A percentile compares a stretch with the other conserved stretches of the same genome.
Evolutionary conservation across 1,140 invertebrate genomes (phyloP).

Genomic region (Zaprionus camerounensis): DNA sequence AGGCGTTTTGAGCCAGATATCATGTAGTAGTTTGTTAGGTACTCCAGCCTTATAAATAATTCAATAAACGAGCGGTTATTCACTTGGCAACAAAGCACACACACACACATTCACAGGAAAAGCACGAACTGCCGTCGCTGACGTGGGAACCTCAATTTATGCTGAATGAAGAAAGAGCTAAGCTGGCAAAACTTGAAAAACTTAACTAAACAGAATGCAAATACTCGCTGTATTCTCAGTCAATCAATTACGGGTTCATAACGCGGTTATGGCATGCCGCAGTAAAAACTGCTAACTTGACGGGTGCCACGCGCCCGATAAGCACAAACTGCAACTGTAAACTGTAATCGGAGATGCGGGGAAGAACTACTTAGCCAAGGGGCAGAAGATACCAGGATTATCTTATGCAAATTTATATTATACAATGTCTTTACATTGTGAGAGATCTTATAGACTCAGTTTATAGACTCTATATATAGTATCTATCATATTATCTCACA

Average conservation of each 20-base stretch:
- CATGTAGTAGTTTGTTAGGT: conserved; percentile 2
- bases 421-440: too few relatives aligned
- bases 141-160: conserved; percentile 41
- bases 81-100: conserved; percentile 33
- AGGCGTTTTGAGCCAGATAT: conserved; percentile 7
- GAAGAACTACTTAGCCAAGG: too few relatives aligned
- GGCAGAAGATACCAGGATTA: neutral
- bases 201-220: conserved; percentile 3
- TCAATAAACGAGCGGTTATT: conserved; percentile 13
- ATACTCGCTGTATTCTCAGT: conserved; percentile 9
- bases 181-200: conserved; percentile 2
- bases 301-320: conserved; percentile 62
- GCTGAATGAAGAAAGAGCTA: conserved; percentile 39
- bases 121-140: conserved; percentile 28
- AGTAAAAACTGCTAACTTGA: conserved; percentile 49
- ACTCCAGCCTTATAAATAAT: conserved; percentile 36
- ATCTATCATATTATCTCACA: neutral
- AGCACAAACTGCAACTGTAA: conserved; percentile 22
- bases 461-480: neutral
- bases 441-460: neutral
- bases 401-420: neutral
- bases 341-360: neutral
- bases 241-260: conserved; percentile 24
- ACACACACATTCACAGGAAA: neutral
- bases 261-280: neutral